These are phyloP conservation scores for Tinea pellionella DNA, from an alignment of 2,888 invertebrate species.

Conservation along the genomic window DNA sequence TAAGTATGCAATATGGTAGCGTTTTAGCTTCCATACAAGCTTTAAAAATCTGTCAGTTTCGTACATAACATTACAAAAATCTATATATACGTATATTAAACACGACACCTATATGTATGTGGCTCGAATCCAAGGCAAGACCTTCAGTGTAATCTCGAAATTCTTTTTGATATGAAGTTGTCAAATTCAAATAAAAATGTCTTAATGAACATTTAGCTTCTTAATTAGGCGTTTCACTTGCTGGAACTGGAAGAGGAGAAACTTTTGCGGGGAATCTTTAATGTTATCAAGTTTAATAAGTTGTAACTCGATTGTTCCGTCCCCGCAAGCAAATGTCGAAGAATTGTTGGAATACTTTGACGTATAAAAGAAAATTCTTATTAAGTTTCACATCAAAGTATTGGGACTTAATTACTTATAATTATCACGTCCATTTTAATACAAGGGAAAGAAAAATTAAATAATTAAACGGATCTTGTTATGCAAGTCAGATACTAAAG, in stretches of 20 bases:
- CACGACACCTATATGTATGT: too few species aligned
- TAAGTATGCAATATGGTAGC: too few species aligned
- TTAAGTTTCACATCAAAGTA: background rate
- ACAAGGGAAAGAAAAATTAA: too few species aligned
- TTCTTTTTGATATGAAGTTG: background rate
- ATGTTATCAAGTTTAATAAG: background rate
- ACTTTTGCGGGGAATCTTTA: background rate
- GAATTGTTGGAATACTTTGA: background rate
- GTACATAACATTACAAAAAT: too few species aligned
- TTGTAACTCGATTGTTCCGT: background rate
- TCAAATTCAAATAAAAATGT: background rate
- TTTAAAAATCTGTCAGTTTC: too few species aligned
- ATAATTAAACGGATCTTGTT: too few species aligned
- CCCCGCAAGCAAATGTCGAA: background rate
- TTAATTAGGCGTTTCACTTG: conserved; percentile 1
- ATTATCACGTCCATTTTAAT: too few species aligned
- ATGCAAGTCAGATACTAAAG: too few species aligned
- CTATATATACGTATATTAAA: too few species aligned
- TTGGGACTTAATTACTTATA: background rate
- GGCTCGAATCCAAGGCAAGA: too few species aligned
- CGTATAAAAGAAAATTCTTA: background rate
- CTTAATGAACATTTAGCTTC: conserved; percentile 2
- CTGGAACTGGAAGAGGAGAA: background rate
- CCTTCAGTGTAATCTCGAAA: too few species aligned
- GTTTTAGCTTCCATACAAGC: too few species aligned